Conservation (phyloP, 2,113 vertebrate genomes). For the Dromas ardeola region DNA sequence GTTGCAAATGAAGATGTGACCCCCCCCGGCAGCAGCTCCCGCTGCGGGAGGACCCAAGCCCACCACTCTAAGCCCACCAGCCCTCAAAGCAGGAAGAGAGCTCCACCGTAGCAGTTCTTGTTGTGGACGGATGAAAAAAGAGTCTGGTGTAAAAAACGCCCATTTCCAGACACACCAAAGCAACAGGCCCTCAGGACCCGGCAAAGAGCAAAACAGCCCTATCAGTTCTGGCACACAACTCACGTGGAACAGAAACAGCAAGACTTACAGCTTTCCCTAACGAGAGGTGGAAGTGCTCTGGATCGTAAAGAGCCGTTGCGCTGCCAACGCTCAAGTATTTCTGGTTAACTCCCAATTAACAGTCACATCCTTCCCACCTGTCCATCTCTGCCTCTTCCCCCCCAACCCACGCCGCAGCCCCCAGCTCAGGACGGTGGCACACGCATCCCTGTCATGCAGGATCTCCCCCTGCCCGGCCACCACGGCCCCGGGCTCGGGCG, state of each 20-base stretch:
- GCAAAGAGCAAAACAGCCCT: background rate
- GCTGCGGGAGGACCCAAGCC: background rate
- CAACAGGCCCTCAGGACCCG: background rate
- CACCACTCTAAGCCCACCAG: background rate
- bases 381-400: too few species aligned
- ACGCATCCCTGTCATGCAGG: accelerated
- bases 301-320: background rate
- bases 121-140: background rate
- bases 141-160: background rate
- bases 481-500: too few species aligned
- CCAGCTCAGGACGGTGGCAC: background rate
- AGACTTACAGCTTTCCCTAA: background rate
- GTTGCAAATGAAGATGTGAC: background rate
- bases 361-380: background rate
- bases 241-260: background rate
- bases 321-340: background rate
- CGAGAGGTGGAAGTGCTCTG: background rate
- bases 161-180: background rate
- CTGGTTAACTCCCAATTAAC: background rate
- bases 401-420: background rate
- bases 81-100: background rate
- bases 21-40: background rate
- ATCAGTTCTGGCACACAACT: background rate
- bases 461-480: background rate
- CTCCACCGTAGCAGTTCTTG: background rate